Conservation (phyloP, 2,888 invertebrate genomes). For the Lydus trimaculatus region DNA sequence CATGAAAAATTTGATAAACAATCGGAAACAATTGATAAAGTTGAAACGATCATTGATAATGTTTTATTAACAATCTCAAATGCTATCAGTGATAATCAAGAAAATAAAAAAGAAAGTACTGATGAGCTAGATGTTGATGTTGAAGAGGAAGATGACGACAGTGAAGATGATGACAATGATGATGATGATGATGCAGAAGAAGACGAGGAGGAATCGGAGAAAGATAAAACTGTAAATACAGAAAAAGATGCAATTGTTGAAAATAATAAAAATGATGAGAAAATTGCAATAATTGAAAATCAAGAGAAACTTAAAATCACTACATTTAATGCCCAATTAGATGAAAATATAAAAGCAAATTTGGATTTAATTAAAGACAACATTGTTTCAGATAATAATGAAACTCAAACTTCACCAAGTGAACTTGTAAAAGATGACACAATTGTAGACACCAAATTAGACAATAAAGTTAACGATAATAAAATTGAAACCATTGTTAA, state of each 20-base stretch:
- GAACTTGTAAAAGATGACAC: slow-evolving; percentile 10
- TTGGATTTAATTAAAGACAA: neutral
- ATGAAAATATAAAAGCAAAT: neutral
- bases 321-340: neutral
- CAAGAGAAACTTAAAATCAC: neutral
- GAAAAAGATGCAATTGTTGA: slow-evolving; percentile 26
- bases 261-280: slow-evolving; percentile 30
- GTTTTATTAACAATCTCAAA: slow-evolving; percentile 33
- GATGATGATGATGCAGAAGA: slow-evolving; percentile 39
- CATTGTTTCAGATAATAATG: neutral
- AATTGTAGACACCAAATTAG: slow-evolving; percentile 14
- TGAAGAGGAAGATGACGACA: slow-evolving; percentile 61
- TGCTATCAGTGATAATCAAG: slow-evolving; percentile 33
- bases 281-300: slow-evolving; percentile 7
- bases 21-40: slow-evolving; percentile 17
- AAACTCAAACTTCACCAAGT: neutral
- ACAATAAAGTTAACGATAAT: slow-evolving; percentile 9
- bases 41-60: slow-evolving; percentile 26
- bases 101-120: slow-evolving; percentile 41
- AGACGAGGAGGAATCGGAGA: slow-evolving; percentile 26
- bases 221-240: neutral
- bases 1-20: slow-evolving; percentile 4
- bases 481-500: slow-evolving; percentile 12
- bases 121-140: slow-evolving; percentile 44
- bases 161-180: slow-evolving; percentile 50